Evolutionary conservation across 2,888 invertebrate species (phyloP), one percentile per base, ranked within the genome.

Genomic region (Ceriagrion tenellum): DNA sequence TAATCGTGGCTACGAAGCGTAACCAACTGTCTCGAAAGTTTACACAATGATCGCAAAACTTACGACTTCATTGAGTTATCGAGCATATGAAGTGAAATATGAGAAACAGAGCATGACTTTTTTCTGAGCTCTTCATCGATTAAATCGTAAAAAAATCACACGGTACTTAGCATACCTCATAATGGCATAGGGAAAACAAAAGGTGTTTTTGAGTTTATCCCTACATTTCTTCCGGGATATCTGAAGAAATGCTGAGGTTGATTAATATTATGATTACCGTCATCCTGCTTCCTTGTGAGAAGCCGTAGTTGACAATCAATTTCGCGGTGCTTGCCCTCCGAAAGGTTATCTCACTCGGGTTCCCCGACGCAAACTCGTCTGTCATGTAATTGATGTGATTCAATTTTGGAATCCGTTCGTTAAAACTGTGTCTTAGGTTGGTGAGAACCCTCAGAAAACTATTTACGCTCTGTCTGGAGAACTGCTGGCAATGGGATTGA

Each of bases 21-120:
- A 81, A 35, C 26, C 81, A 81, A 81, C 81, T 81, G 81, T 81
- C 81, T 81, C 81, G 26, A 26, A 81, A 81, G 81, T 81, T 81
- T 81, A 81, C 26, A 81, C 30, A 81, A 81, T 81, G 81, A 26
- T 35, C 81, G 35, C 81, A 35, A 81, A 81, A 81, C 81, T 35
- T 35, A 81, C 35, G 81, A 81, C 81, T 81, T 81, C 81, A 81
- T 16, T 81, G 81, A 35, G 35, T 18, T 81, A 81, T 81, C 26
- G 35, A 81, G 81, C 81, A 81, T 35, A 18, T 81, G 35, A 81
- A 16, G 16, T 35, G 35, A 35, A 81, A 81, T 16, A 18, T 12
- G 81, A 3, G 30, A 35, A 35, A 13, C n/a, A n/a, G 69, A 69
- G 13, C n/a, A n/a, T 59, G 16, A 69, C 16, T 81, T 81, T 81